Evolutionary conservation across 2,888 invertebrate species (phyloP).

Genomic region (Erebia epiphron): DNA sequence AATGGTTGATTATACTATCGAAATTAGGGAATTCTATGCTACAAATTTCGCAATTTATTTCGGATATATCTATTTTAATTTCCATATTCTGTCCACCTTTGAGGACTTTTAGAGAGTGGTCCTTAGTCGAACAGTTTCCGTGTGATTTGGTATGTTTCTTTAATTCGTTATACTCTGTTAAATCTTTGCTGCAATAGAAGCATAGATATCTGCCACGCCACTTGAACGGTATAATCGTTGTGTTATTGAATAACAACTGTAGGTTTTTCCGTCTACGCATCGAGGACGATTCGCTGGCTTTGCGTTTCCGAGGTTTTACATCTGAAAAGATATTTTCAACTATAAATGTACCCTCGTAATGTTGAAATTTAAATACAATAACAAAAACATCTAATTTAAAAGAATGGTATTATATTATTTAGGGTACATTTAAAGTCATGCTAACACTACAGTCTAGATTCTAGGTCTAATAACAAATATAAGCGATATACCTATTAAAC

Average conservation of each 20-base stretch:
- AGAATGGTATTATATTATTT: background rate
- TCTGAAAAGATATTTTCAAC: slow-evolving; percentile 67
- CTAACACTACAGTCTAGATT: background rate
- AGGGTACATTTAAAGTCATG: slow-evolving; percentile 49
- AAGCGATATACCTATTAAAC: background rate
- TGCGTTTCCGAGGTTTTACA: slow-evolving; percentile 66
- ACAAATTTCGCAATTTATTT: slow-evolving; percentile 66
- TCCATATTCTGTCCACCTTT: slow-evolving; percentile 77
- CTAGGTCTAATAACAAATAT: background rate
- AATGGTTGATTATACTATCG: slow-evolving; percentile 61
- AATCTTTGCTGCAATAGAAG: slow-evolving; percentile 73
- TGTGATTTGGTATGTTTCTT: slow-evolving; percentile 68
- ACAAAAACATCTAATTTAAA: slow-evolving; percentile 23
- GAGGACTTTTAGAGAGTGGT: slow-evolving; percentile 69
- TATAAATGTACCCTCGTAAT: slow-evolving; percentile 72
- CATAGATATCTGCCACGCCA: slow-evolving; percentile 78
- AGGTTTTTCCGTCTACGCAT: slow-evolving; percentile 72
- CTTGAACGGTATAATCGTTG: slow-evolving; percentile 73
- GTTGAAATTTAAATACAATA: slow-evolving; percentile 15
- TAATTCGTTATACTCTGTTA: slow-evolving; percentile 62
- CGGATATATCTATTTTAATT: slow-evolving; percentile 72
- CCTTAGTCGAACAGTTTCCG: slow-evolving; percentile 65
- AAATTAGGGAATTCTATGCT: slow-evolving; percentile 52
- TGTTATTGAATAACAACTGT: slow-evolving; percentile 73
- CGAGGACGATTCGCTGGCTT: slow-evolving; percentile 67